phyloP scores from a whole-genome alignment of 1,140 invertebrate genomes.

The Linepithema humile region DNA sequence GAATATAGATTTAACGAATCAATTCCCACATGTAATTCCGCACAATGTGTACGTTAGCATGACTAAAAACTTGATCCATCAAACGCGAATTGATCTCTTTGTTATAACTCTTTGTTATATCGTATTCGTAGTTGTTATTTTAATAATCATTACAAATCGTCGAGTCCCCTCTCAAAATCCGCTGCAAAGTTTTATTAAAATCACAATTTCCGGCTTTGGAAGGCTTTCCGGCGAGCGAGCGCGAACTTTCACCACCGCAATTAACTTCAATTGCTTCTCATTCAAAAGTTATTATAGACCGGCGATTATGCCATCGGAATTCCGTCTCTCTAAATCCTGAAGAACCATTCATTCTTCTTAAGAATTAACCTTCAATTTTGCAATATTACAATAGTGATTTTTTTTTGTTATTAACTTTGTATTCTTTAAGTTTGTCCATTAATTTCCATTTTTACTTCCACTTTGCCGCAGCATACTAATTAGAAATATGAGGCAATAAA shows the following conservation, averaged over 20 bases:
- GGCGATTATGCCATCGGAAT: conserved; percentile 40
- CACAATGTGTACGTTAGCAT: conserved; percentile 14
- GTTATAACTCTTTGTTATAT: background rate
- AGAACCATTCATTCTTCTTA: background rate
- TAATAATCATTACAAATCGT: conserved; percentile 28
- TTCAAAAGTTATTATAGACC: conserved; percentile 43
- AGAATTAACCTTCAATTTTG: background rate
- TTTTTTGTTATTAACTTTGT: background rate
- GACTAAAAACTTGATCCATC: conserved; percentile 41
- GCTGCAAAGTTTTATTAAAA: conserved; percentile 18
- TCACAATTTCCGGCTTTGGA: conserved; percentile 47
- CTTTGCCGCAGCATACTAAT: background rate
- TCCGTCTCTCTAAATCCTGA: conserved; percentile 22
- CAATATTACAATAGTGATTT: background rate
- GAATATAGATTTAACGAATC: conserved; percentile 56
- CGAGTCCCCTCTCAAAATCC: background rate
- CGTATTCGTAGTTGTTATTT: conserved; percentile 3
- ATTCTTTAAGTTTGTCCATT: background rate
- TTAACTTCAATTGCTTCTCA: conserved; percentile 49
- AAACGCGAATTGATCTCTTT: conserved; percentile 21
- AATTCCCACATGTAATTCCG: conserved; percentile 48
- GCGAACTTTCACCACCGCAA: conserved; percentile 40
- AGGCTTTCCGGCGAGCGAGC: background rate
- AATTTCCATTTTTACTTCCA: background rate
- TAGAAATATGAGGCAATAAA: background rate